Evolutionary conservation across 2,113 vertebrate genomes (phyloP).

Genomic region (Oriolus oriolus): DNA sequence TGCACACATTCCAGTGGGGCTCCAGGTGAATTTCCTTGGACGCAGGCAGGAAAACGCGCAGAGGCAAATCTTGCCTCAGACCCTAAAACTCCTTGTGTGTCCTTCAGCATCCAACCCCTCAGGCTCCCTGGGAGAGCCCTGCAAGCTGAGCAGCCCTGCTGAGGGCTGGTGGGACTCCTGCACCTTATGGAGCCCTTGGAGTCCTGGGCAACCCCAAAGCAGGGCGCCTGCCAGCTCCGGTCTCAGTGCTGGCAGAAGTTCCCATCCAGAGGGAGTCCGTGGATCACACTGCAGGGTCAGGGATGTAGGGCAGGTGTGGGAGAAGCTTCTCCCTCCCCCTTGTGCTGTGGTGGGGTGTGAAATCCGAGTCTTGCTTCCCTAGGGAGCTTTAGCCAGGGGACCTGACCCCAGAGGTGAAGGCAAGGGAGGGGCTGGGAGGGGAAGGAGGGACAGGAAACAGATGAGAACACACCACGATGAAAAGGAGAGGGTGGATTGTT

Average conservation of each 20-base stretch:
- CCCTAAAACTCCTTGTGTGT: not conserved
- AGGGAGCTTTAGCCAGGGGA: not conserved
- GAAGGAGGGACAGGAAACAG: not conserved
- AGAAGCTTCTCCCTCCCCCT: not conserved
- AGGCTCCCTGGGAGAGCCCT: not conserved
- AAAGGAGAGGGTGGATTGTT: not conserved
- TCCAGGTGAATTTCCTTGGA: not conserved
- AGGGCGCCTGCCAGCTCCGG: not conserved
- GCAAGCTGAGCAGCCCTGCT: not conserved
- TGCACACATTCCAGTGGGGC: no score
- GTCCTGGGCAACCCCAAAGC: not conserved
- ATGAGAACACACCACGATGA: not conserved
- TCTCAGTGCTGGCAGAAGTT: not conserved
- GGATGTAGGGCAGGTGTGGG: not conserved
- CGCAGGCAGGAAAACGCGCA: not conserved
- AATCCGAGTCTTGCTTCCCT: not conserved
- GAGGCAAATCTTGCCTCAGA: not conserved
- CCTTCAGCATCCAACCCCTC: not conserved
- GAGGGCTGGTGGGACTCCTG: not conserved
- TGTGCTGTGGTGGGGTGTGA: not conserved
- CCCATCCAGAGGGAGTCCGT: not conserved
- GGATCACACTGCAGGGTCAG: not conserved
- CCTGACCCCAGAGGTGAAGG: not conserved
- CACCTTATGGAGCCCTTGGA: not conserved
- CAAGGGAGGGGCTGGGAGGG: not conserved